Conservation (phyloP, 2,797 vertebrate species). For the Phataginus tricuspis region DNA sequence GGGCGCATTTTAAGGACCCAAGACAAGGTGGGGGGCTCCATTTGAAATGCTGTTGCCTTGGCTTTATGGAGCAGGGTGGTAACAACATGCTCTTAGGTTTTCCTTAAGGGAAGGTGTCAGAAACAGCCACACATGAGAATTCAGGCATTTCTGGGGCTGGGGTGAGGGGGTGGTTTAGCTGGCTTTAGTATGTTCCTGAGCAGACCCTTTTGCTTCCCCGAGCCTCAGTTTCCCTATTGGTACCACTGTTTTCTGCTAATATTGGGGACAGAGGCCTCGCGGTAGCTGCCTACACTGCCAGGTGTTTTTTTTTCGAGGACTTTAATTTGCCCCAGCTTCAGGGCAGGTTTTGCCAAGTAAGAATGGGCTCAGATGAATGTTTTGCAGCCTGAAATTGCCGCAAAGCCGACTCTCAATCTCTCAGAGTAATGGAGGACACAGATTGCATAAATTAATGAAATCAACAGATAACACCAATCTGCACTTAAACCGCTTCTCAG, state of each 20-base stretch:
- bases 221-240: constrained; percentile 41
- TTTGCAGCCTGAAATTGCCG: not conserved
- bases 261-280: not conserved
- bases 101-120: not conserved
- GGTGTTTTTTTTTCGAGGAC: not conserved
- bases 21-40: rapidly evolving
- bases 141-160: not conserved
- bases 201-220: not conserved
- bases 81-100: not conserved
- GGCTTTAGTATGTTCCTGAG: not conserved
- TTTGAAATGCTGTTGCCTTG: not conserved
- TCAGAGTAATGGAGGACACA: not conserved
- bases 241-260: not conserved
- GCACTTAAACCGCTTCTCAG: not conserved
- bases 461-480: not conserved
- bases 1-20: rapidly evolving
- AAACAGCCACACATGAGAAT: not conserved
- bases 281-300: not conserved
- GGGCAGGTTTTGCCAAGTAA: not conserved
- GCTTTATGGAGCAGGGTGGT: rapidly evolving
- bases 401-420: not conserved
- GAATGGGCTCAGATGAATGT: not conserved
- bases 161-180: not conserved
- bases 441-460: not conserved
- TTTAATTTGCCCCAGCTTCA: not conserved